Base-by-base conservation (phyloP, 2,888 invertebrate genomes). In the Drosophila niveifrons region DNA sequence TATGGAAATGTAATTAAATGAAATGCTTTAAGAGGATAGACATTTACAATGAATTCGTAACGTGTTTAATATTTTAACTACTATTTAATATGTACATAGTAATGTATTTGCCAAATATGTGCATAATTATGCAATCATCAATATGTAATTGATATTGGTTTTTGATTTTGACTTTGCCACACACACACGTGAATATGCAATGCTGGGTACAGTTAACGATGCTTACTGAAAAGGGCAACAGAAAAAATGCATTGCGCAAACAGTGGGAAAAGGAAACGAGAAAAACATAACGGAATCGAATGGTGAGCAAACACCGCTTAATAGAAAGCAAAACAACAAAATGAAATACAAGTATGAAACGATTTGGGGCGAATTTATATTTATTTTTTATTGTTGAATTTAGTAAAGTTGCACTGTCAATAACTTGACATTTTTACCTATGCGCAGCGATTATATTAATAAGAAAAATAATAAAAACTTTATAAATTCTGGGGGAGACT, bases 401-500 rank as follows among this genome's bases (percentile, higher is more conserved):
- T n/a, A 39, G 9, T 17, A 15, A 47, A 39, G 36, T 13, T 55
- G 1, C n/a, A 3, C 28, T 44, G 44, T 11, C 44, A 43, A 28
- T 46, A 9, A 17, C 8, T 46, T 39, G 29, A 8, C 4, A 43
- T 18, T 44, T 43, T n/a, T 23, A 23, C 23, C 23, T 8, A n/a
- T 10, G 4, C 10, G 10, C 23, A 6, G 10, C 7, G 48, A 13
- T 9, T 11, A 50, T 61, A 34, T 57, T 53, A 62, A 70, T 23
- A 66, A 46, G n/a, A 46, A 57, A 46, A 58, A 64, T 66, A 28
- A 44, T 66, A 2, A 31, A 31, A 44, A 63, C 18, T 69, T 75
- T 18, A 44, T 59, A 15, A 67, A 28, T 34, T 66, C 44, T 63
- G n/a, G 13, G 15, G 11, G 11, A 4, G 31, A 75, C n/a, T n/a